A percentile compares a stretch with the other conserved stretches of the same genome.
These are phyloP conservation scores for Pristionchus arcanus DNA, from an alignment of 2,888 invertebrate genomes.

Conservation along the genomic window DNA sequence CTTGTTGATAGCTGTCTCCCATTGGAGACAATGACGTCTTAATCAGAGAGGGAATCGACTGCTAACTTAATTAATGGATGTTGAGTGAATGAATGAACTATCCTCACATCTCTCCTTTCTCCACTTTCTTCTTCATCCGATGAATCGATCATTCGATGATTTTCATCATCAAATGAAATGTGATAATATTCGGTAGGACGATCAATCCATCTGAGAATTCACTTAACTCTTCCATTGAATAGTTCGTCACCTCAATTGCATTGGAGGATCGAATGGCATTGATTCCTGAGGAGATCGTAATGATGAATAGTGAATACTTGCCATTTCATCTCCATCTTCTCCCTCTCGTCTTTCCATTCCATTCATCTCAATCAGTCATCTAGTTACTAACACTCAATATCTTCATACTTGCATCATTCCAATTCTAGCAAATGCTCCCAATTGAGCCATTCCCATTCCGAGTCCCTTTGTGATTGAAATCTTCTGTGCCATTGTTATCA, in stretches of 20 bases:
- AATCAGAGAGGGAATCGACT: slow-evolving; percentile 45
- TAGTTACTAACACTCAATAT: neutral
- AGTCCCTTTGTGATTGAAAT: slow-evolving; percentile 72
- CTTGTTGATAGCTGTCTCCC: slow-evolving; percentile 40
- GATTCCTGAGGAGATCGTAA: neutral
- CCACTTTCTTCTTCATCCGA: slow-evolving; percentile 35
- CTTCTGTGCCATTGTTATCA: slow-evolving; percentile 74
- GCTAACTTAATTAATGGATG: neutral
- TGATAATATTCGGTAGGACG: slow-evolving; percentile 45
- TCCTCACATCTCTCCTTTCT: slow-evolving; percentile 2
- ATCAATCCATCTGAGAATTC: slow-evolving; percentile 41
- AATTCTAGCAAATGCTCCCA: slow-evolving; percentile 72
- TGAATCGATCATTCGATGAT: slow-evolving; percentile 32
- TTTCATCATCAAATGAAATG: slow-evolving; percentile 33
- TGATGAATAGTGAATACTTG: slow-evolving; percentile 31
- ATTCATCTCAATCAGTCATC: slow-evolving; percentile 5
- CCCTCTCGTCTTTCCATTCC: slow-evolving; percentile 6
- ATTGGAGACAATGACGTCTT: slow-evolving; percentile 52
- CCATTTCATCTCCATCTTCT: neutral
- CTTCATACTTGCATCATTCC: slow-evolving; percentile 66
- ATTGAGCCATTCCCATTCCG: slow-evolving; percentile 72
- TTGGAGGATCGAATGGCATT: slow-evolving; percentile 45
- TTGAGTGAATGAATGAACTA: neutral
- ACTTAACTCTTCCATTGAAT: neutral
- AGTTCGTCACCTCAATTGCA: slow-evolving; percentile 27